Base-by-base conservation (phyloP, 1,140 invertebrate species). In the Drosophila varians region DNA sequence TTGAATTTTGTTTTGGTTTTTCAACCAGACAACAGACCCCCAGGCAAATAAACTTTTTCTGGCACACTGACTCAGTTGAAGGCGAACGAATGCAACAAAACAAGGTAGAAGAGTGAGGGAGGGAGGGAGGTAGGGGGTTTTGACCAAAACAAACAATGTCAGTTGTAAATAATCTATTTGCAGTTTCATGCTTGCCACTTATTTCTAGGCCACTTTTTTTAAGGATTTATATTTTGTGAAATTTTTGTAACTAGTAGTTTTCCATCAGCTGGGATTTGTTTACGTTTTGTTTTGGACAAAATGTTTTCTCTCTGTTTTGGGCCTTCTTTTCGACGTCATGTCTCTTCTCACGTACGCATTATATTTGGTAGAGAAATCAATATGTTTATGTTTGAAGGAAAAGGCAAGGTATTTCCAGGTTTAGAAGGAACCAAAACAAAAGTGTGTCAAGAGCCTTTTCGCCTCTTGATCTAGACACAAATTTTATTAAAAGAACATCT, bases 31-130 rank as follows among this genome's bases (percentile, higher is more conserved):
- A 31, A 48, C 54, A 6, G 8, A 42, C n/a, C 23, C 12, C 31
- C 55, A 51, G 78, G 74, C 55, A 76, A 76, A 76, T 70, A 86
- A 86, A 86, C 80, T 84, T 69, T 84, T 84, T 84, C 65, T 86
- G 80, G 80, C 76, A 79, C 80, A 80, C 62, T 86, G 80, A 84
- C 80, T 76, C 72, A 68, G 62, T 83, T 86, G 80, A 83, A 83
- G 80, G 80, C 65, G 49, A 84, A 31, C 58, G 52, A 66, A 71
- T 45, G 56, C 53, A 69, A 69, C 65, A 58, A 82, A 73, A 83
- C 74, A 64, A 49, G 53, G 55, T 61, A 60, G 42, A 51, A 52
- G 69, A 54, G 53, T 42, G 9, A 26, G 23, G 34, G 23, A n/a
- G 8, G n/a, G 26, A 8, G 19, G 36, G 18, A 19, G 14, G 38